phyloP scores from a whole-genome alignment of 2,113 vertebrate genomes.

The Amia ocellicauda region DNA sequence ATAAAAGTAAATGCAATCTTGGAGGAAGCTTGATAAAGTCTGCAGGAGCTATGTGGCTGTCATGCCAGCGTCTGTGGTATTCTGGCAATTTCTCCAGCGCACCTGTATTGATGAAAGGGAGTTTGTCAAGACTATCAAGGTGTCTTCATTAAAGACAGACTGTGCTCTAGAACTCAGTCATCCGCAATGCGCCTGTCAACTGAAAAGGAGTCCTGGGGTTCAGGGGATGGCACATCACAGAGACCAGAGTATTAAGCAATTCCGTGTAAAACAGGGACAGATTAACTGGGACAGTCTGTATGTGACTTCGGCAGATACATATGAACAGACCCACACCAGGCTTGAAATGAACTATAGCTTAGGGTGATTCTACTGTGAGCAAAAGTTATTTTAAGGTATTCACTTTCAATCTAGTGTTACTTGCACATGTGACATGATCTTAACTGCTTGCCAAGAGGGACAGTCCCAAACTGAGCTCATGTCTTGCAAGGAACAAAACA shows the following conservation, averaged over 20 bases:
- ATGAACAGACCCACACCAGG: slow-evolving; percentile 17
- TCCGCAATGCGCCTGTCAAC: slow-evolving; percentile 21
- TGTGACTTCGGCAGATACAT: slow-evolving; percentile 11
- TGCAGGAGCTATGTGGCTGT: not conserved
- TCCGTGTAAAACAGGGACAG: no score
- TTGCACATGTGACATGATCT: not conserved
- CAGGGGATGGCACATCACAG: not conserved
- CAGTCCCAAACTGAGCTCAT: not conserved
- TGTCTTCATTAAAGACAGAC: slow-evolving; percentile 36
- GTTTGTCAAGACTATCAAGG: slow-evolving; percentile 39
- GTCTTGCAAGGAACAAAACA: no score
- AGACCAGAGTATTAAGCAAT: no score
- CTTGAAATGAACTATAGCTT: slow-evolving; percentile 7
- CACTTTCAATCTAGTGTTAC: slow-evolving; percentile 26
- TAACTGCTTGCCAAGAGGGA: slow-evolving; percentile 1
- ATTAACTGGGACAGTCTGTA: no score
- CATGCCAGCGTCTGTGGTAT: not conserved
- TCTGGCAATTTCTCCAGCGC: not conserved
- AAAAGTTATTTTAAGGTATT: slow-evolving; percentile 28
- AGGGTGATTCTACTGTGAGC: slow-evolving; percentile 26
- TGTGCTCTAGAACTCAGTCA: slow-evolving; percentile 21
- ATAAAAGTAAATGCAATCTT: slow-evolving; percentile 5
- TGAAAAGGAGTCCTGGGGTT: not conserved
- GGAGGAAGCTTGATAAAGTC: slow-evolving; percentile 9
- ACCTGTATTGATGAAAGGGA: slow-evolving; percentile 26